phyloP scores from a whole-genome alignment of 2,113 vertebrate species.

The Rostratula benghalensis region DNA sequence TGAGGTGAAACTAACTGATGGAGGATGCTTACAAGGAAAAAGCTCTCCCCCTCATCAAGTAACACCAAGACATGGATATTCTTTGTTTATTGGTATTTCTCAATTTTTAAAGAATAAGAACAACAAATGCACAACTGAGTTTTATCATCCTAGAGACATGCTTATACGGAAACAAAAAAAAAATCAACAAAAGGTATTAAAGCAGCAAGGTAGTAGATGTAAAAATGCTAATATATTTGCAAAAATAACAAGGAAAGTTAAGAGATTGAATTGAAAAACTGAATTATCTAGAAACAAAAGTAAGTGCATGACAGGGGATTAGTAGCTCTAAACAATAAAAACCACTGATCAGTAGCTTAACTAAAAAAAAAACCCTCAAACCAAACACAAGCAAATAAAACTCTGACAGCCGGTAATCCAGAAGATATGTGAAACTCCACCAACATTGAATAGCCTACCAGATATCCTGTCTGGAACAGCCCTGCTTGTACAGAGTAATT shows the following conservation, averaged over 20 bases:
- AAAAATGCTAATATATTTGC: not conserved
- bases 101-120: not conserved
- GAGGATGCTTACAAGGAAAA: not conserved
- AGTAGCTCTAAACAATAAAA: not conserved
- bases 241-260: not conserved
- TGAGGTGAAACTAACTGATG: not conserved
- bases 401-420: not conserved
- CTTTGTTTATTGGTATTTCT: not conserved
- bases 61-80: not conserved
- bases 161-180: not conserved
- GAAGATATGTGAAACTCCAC: not conserved
- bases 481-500: not conserved
- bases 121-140: not conserved
- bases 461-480: not conserved
- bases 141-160: not conserved
- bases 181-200: not conserved
- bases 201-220: not conserved
- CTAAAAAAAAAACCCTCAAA: not conserved
- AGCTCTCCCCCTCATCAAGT: not conserved
- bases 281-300: not conserved
- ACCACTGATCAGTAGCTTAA: not conserved
- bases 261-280: not conserved
- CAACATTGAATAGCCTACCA: not conserved
- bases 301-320: not conserved
- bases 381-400: not conserved